Percentiles rank a stretch among this genome's conserved stretches.
Conservation (phyloP, 2,888 invertebrate genomes). For the Tetragonula carbonaria region DNA sequence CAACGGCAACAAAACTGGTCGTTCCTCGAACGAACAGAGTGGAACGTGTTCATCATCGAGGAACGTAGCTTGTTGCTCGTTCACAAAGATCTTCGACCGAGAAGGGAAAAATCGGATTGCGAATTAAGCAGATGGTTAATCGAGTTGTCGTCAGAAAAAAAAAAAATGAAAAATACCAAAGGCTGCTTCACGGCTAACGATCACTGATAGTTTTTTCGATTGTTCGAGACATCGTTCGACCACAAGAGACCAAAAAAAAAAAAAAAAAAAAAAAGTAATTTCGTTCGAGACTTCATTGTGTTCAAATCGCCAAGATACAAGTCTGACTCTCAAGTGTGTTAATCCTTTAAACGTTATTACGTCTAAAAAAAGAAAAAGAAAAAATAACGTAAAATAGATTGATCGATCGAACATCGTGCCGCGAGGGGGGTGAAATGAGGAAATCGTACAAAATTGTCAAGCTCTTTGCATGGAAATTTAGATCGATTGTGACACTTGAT, state of each 20-base stretch:
- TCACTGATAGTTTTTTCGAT: slow-evolving; percentile 33
- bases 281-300: slow-evolving; percentile 64
- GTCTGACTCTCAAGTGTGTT: slow-evolving; percentile 47
- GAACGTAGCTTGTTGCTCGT: too few species aligned
- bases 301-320: slow-evolving; percentile 59
- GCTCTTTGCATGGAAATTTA: slow-evolving; percentile 35
- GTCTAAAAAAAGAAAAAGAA: background rate
- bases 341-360: slow-evolving; percentile 14
- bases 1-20: background rate
- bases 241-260: slow-evolving; percentile 44
- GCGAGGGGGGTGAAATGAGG: background rate
- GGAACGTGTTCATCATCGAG: background rate
- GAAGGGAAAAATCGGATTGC: background rate
- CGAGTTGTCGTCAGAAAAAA: background rate
- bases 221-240: slow-evolving; percentile 29
- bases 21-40: background rate
- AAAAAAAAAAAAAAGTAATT: slow-evolving; percentile 40
- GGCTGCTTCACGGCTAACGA: slow-evolving; percentile 48
- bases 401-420: slow-evolving; percentile 4
- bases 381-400: background rate
- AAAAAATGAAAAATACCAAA: background rate
- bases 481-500: slow-evolving; percentile 32
- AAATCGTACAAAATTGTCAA: slow-evolving; percentile 13
- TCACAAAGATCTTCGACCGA: background rate
- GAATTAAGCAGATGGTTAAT: background rate